A percentile compares a stretch with the other conserved stretches of the same genome.
Conservation (phyloP, 2,797 vertebrate genomes). For the Smutsia gigantea region DNA sequence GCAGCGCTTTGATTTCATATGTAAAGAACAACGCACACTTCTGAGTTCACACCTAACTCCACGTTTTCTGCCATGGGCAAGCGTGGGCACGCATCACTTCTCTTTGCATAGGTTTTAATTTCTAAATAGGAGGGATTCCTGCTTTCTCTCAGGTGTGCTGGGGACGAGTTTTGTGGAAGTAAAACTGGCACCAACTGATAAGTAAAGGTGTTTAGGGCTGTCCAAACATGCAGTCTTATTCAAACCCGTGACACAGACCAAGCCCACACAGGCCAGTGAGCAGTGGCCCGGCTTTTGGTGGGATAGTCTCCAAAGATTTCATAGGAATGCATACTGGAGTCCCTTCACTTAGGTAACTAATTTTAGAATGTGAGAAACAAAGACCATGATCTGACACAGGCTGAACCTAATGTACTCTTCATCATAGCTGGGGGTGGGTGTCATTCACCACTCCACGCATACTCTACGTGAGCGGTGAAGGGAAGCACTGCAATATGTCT, state of each 20-base stretch:
- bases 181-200: background rate
- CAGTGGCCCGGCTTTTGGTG: background rate
- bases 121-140: conserved; percentile 12
- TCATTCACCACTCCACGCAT: background rate
- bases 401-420: background rate
- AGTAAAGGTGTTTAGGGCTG: background rate
- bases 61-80: background rate
- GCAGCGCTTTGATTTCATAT: background rate
- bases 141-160: background rate
- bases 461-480: background rate
- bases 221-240: background rate
- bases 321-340: background rate
- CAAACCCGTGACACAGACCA: background rate
- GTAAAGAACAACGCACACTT: background rate
- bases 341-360: background rate
- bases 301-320: background rate
- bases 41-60: background rate
- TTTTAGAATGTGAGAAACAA: conserved; percentile 28
- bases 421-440: background rate
- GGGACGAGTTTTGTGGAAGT: conserved; percentile 4
- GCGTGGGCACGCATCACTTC: background rate
- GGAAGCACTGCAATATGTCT: background rate
- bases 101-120: background rate
- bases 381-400: background rate
- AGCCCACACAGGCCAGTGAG: background rate